Conservation (phyloP, 2,113 vertebrate genomes). For the Thunnus thynnus region DNA sequence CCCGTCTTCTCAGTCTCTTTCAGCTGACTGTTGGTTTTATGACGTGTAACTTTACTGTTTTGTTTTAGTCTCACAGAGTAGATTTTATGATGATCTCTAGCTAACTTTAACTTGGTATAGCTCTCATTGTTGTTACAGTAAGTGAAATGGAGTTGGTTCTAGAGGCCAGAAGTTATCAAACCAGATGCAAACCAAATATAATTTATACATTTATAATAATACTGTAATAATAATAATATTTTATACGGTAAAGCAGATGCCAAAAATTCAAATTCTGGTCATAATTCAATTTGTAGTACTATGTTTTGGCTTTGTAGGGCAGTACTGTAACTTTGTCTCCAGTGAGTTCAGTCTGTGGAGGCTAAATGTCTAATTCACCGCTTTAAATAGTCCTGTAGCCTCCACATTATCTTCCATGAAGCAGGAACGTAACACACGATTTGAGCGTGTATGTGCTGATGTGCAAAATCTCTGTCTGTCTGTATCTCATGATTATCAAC, state of each 20-base stretch:
- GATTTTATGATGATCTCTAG: neutral
- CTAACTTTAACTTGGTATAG: neutral
- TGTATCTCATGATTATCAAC: slow-evolving; percentile 45
- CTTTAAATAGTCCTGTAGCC: slow-evolving; percentile 38
- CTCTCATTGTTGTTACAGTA: neutral
- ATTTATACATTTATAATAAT: neutral
- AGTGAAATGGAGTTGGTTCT: neutral
- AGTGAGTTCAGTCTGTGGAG: slow-evolving; percentile 1
- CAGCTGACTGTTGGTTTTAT: too few relatives aligned
- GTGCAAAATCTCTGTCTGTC: slow-evolving; percentile 22
- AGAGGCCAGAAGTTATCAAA: neutral
- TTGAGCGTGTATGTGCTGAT: neutral
- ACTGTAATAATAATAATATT: neutral
- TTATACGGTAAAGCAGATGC: neutral
- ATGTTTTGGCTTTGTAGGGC: neutral
- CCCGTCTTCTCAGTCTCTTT: too few relatives aligned
- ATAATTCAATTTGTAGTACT: neutral
- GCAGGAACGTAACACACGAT: slow-evolving; percentile 9
- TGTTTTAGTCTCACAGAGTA: too few relatives aligned
- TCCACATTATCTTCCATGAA: slow-evolving; percentile 12
- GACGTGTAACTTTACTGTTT: too few relatives aligned
- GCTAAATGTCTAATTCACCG: slow-evolving; percentile 14
- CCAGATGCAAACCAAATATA: neutral
- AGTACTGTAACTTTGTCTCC: neutral
- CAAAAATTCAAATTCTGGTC: neutral